Evolutionary conservation across 2,113 vertebrate species (phyloP), one percentile per base, ranked within the genome.

Genomic region (Bos taurus): DNA sequence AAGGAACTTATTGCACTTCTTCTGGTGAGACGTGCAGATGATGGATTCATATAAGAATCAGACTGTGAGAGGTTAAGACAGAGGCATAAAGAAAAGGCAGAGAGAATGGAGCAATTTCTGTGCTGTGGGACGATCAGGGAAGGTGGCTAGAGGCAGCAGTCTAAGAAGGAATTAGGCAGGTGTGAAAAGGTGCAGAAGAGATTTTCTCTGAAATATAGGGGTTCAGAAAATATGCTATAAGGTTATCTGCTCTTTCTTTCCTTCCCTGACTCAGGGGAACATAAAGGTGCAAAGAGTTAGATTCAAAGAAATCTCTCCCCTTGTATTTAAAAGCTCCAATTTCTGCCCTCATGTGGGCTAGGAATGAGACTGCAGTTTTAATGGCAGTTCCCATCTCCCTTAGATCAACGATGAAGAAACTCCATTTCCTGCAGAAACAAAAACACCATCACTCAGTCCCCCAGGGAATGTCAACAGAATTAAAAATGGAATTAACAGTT

Each of bases 401-500:
- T 62, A 50, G 94, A 95, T 91, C 62, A 90, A 82, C 15, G 67
- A 95, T 93, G 92, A 95, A 97, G 96, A 87, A 95, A 97, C 78
- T 97, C 96, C 71, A 94, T 97, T 97, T 97, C 91, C 88, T 86
- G 19, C 40, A 97, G 98, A 95, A 97, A 98, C 52, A 96, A 96
- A 97, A 95, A 85, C 19, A 89, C 60, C 86, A 93, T 94, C 91
- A 15, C 43, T 91, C 89, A 50, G 64, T 80, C 88, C 98, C 95
- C 78, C 86, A 56, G 97, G 97, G 98, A 95, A 96, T 46, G 56
- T 95, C 92, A 93, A 54, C 95, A 95, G 97, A 98, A 98, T 98
- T 98, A 98, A 97, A 98, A 98, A 97, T 94, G 97, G 95, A 98
- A 98, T 98, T 96, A 98, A 94, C 94, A 94, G 97, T 97, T 98